These are phyloP conservation scores for Cydia amplana DNA, from an alignment of 1,140 invertebrate species.

Conservation along the genomic window DNA sequence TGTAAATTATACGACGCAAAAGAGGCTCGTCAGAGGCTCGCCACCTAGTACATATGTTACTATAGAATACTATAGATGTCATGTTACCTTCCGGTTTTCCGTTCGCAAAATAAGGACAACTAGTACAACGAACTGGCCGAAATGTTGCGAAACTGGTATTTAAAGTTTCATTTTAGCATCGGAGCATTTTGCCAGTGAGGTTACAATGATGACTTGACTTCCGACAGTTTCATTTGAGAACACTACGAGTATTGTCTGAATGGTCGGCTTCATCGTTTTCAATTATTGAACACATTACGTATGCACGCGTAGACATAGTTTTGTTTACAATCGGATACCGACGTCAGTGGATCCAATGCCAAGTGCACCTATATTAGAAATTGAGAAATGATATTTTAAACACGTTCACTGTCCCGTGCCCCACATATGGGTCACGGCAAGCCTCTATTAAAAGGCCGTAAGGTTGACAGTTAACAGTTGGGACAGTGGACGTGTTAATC, in stretches of 20 bases:
- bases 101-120: neutral
- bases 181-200: neutral
- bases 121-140: conserved; percentile 1
- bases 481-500: no score
- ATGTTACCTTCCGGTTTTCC: conserved; percentile 1
- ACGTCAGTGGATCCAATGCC: conserved; percentile 10
- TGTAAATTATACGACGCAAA: conserved; percentile 28
- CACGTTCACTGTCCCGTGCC: no score
- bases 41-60: neutral
- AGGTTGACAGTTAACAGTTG: no score
- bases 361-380: neutral
- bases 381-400: neutral
- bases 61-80: no score
- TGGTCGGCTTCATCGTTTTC: neutral
- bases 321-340: neutral
- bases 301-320: neutral
- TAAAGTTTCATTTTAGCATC: neutral
- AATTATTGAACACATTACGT: conserved; percentile 8
- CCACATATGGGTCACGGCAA: no score
- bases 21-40: conserved; percentile 18
- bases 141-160: conserved; percentile 1
- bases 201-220: neutral
- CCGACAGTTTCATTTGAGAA: conserved; percentile 7
- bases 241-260: neutral
- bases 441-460: no score